Evolutionary conservation across 1,140 invertebrate genomes (phyloP), one percentile per base, ranked within the genome.

Genomic region (Drosophila nannoptera): DNA sequence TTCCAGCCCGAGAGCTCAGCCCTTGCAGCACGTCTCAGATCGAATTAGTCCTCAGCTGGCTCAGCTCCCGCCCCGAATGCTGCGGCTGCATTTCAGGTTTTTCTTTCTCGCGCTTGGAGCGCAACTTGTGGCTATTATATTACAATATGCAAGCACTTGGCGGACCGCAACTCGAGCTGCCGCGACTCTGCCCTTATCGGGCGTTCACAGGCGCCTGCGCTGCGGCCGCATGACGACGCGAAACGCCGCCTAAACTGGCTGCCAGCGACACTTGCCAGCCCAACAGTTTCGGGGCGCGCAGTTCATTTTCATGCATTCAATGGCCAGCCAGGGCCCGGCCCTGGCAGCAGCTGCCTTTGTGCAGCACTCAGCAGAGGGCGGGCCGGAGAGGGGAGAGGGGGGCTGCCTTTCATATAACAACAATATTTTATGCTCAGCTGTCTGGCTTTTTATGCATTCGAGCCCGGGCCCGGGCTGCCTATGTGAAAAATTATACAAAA

Each of bases 381-480:
- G 5, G 16, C 5, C 7, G 16, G 45, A 46, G 22, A 29, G 22
- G 1, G 45, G 11, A n/a, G 7, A 33, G 45, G n/a, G n/a, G 48
- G 48, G 7, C 78, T 83, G 80, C 78, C 84, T 83, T 83, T 83
- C 80, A 83, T 83, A 83, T 84, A 84, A 84, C 78, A 84, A 83
- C 78, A 83, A 84, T 84, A 84, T 84, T 83, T 83, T 83, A 83
- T 83, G 76, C 78, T 84, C 80, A 84, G 77, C 78, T 83, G 78
- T 84, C 78, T 83, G 81, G 80, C 78, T 83, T 83, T 84, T 83
- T 83, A 84, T 83, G 78, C 80, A 83, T 84, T 84, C 80, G 58
- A 60, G 64, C 36, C 32, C 43, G 29, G 78, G 36, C 75, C 32
- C 43, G 29, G 78, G 36, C 75, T 78, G 78, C 76, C 80, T 84